Evolutionary conservation across 2,797 vertebrate genomes (phyloP).

Genomic region (Choloepus didactylus): DNA sequence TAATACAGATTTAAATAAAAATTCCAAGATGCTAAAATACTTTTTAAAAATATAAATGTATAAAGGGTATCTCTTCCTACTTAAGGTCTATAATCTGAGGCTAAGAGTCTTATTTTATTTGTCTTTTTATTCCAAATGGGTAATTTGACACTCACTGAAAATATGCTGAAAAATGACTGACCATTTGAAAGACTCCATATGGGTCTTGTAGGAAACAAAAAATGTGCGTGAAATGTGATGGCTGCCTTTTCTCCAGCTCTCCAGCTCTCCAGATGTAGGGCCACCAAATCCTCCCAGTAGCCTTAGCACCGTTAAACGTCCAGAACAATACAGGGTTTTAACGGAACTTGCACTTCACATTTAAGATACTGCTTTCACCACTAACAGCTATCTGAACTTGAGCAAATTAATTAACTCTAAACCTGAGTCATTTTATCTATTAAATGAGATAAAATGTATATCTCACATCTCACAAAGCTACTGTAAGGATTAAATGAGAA

Average conservation of each 20-base stretch:
- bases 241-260: neutral
- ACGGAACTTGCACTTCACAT: neutral
- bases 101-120: neutral
- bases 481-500: neutral
- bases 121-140: neutral
- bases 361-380: neutral
- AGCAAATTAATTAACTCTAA: neutral
- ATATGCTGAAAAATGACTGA: neutral
- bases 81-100: neutral
- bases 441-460: neutral
- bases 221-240: neutral
- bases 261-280: neutral
- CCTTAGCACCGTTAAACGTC: neutral
- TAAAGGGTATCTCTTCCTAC: neutral
- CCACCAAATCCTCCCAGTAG: neutral
- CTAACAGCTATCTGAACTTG: neutral
- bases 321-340: neutral
- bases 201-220: neutral
- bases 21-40: neutral
- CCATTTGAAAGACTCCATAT: neutral
- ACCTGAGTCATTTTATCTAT: neutral
- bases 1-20: neutral
- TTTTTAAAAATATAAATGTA: neutral
- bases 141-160: constrained; percentile 22
- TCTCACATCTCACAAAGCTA: neutral